A percentile compares a stretch with the other conserved stretches of the same genome.
Conservation (phyloP, 2,113 vertebrate species). For the Nycticryphes semicollaris region DNA sequence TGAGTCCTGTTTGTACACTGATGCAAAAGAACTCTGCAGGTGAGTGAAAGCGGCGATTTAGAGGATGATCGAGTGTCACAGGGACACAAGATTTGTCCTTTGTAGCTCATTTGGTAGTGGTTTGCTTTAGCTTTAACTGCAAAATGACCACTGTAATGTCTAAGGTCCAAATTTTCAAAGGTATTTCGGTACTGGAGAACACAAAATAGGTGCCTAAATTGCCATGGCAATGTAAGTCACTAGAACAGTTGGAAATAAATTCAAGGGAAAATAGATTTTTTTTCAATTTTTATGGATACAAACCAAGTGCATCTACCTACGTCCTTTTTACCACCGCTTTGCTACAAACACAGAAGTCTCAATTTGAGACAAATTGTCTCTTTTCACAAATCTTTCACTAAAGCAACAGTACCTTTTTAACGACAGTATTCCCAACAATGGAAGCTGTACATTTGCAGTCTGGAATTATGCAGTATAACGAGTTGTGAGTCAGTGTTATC, state of each 20-base stretch:
- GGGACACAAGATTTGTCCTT: background rate
- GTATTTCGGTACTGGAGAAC: background rate
- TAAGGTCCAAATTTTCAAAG: background rate
- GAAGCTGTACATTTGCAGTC: background rate
- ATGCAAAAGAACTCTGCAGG: background rate
- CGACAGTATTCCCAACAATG: background rate
- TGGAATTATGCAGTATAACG: background rate
- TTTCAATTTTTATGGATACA: background rate
- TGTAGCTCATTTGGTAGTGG: background rate
- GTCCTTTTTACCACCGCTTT: background rate
- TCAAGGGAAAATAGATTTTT: background rate
- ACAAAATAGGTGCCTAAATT: background rate
- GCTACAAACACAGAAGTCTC: background rate
- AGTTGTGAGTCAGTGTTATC: conserved; percentile 16
- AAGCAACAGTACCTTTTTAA: background rate
- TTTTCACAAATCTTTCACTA: background rate
- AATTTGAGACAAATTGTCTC: background rate
- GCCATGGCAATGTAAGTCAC: background rate
- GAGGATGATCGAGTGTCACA: background rate
- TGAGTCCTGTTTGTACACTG: background rate
- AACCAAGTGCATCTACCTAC: background rate
- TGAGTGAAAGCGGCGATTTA: background rate
- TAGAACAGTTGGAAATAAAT: background rate
- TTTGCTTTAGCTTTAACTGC: background rate
- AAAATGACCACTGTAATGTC: background rate